These are phyloP conservation scores for Sterrhoptilus dennistouni DNA, from an alignment of 2,113 vertebrate species.

Conservation along the genomic window DNA sequence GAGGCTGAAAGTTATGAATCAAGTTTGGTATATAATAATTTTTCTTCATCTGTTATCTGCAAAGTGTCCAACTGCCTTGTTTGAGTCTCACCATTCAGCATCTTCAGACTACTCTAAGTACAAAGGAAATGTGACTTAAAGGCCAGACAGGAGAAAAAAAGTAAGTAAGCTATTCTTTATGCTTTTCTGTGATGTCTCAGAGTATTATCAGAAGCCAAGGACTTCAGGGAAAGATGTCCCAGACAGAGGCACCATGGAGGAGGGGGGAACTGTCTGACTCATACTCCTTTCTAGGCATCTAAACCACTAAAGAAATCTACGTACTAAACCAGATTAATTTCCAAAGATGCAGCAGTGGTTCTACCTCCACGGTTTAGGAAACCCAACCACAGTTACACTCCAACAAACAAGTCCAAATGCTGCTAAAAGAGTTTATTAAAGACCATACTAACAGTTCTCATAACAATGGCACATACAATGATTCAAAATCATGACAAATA, in stretches of 20 bases:
- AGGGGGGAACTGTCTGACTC: background rate
- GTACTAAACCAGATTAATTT: background rate
- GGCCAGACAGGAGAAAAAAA: background rate
- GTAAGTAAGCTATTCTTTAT: background rate
- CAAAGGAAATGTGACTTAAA: background rate
- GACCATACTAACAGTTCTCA: constrained; percentile 60
- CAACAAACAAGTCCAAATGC: constrained; percentile 26
- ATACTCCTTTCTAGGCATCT: background rate
- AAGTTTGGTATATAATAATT: background rate
- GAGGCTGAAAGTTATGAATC: background rate
- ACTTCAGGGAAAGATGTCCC: background rate
- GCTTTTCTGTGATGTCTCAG: background rate
- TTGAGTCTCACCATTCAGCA: background rate
- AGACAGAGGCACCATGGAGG: background rate
- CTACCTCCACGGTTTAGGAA: background rate
- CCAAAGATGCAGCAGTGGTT: background rate
- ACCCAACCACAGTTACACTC: background rate
- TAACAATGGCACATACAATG: constrained; percentile 75
- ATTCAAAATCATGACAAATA: constrained; percentile 64
- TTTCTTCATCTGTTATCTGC: background rate
- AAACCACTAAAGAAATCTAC: background rate
- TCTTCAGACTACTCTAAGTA: background rate
- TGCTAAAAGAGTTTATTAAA: constrained; percentile 79
- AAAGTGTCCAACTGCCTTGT: background rate
- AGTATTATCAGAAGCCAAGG: background rate